phyloP scores from a whole-genome alignment of 2,888 invertebrate genomes.

The Agriopis leucophaearia region DNA sequence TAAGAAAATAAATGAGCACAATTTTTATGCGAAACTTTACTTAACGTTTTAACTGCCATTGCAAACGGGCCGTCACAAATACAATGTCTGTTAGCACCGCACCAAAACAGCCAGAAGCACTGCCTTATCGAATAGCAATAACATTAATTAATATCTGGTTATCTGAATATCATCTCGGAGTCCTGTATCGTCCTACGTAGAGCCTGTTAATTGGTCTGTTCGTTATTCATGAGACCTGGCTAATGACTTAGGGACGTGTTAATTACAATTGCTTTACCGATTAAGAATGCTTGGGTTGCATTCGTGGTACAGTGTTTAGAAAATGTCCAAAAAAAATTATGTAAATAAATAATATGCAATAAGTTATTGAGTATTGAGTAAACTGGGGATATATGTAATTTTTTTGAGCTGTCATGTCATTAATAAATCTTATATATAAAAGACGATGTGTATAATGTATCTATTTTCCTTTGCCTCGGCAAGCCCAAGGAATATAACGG shows the following conservation, averaged over 20 bases:
- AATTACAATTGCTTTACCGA: constrained; percentile 47
- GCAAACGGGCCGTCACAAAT: neutral
- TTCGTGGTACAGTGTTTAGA: too few relatives aligned
- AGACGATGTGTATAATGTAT: neutral
- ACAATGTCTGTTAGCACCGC: constrained; percentile 2
- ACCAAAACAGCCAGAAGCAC: constrained; percentile 8
- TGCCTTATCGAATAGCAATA: constrained; percentile 18
- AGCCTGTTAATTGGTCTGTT: constrained; percentile 49
- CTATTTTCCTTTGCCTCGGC: too few relatives aligned
- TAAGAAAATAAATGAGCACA: too few relatives aligned
- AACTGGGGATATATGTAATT: neutral
- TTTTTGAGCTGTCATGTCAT: neutral
- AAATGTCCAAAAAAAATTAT: neutral
- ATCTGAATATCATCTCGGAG: constrained; percentile 32
- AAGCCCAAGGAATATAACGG: too few relatives aligned
- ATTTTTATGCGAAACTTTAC: too few relatives aligned
- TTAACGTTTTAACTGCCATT: neutral
- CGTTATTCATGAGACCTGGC: constrained; percentile 54
- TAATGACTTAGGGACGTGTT: constrained; percentile 56
- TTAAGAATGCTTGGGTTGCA: neutral
- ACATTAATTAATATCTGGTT: constrained; percentile 30
- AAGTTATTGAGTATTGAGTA: too few relatives aligned
- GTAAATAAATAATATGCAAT: too few relatives aligned
- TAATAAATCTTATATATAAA: too few relatives aligned
- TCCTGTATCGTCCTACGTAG: constrained; percentile 40